These are phyloP conservation scores for Piscicola geometra DNA, from an alignment of 2,888 invertebrate genomes.

Conservation along the genomic window DNA sequence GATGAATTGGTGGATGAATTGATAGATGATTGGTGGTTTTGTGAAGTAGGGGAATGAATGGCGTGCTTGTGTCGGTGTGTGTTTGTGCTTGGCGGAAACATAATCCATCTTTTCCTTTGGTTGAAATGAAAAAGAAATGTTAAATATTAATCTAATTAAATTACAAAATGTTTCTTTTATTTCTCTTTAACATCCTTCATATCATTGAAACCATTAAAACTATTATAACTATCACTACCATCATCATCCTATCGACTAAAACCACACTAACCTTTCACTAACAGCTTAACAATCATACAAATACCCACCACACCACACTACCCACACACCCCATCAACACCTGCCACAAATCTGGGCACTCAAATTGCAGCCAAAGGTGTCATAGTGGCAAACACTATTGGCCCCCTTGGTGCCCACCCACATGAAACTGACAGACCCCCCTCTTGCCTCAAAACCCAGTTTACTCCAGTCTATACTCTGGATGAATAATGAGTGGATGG, in stretches of 20 bases:
- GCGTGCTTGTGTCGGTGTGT: constrained; percentile 57
- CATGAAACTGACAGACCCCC: constrained; percentile 69
- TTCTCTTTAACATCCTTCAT: too few species aligned
- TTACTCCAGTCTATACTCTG: constrained; percentile 51
- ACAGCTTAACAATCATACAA: too few species aligned
- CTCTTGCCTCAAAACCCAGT: constrained; percentile 67
- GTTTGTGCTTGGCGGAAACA: constrained; percentile 76
- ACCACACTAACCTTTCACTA: not conserved
- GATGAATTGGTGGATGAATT: constrained; percentile 54
- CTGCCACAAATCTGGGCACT: constrained; percentile 81
- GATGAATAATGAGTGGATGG: not conserved
- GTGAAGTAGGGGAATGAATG: too few species aligned
- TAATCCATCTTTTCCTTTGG: constrained; percentile 78
- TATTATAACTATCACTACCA: too few species aligned
- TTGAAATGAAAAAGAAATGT: too few species aligned
- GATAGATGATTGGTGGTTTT: too few species aligned
- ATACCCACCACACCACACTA: too few species aligned
- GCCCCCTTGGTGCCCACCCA: constrained; percentile 74
- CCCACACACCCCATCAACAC: constrained; percentile 56
- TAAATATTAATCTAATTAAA: too few species aligned
- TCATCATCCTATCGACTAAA: not conserved
- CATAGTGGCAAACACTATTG: constrained; percentile 88
- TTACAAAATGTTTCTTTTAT: too few species aligned
- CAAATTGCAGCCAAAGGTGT: constrained; percentile 88
- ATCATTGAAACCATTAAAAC: too few species aligned